Percentiles rank a stretch among this genome's conserved stretches.
phyloP scores from a whole-genome alignment of 2,888 invertebrate genomes.

The Schrankia costaestrigalis region DNA sequence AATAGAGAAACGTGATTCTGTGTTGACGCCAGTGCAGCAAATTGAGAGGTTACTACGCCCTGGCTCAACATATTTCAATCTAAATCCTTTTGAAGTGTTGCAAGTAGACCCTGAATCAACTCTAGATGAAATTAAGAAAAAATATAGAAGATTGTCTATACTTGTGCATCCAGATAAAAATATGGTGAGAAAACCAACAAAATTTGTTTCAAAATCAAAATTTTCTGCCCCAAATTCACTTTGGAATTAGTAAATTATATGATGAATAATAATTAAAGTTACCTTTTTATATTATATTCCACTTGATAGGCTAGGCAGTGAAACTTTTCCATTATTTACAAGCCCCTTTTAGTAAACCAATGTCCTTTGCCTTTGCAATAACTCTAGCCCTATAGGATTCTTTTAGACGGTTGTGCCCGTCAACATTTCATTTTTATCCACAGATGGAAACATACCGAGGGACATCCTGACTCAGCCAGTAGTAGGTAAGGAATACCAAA shows the following conservation, averaged over 20 bases:
- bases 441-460: constrained; percentile 66
- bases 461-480: constrained; percentile 46
- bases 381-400: constrained; percentile 32
- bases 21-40: constrained; percentile 97
- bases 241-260: too few relatives aligned
- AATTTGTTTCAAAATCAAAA: background rate
- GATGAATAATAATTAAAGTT: background rate
- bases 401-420: constrained; percentile 77
- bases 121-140: constrained; percentile 96
- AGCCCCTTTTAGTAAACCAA: background rate
- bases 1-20: constrained; percentile 98
- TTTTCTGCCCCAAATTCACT: constrained; percentile 1
- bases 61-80: constrained; percentile 98
- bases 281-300: too few relatives aligned
- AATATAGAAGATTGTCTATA: constrained; percentile 97
- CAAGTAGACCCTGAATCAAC: constrained; percentile 94
- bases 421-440: constrained; percentile 78
- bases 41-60: constrained; percentile 96
- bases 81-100: constrained; percentile 96
- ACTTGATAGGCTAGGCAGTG: background rate
- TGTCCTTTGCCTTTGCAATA: too few relatives aligned
- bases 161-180: constrained; percentile 99
- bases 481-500: constrained; percentile 66
- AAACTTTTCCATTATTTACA: too few relatives aligned
- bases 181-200: constrained; percentile 63